Conservation (phyloP, 53 echinoderm and acorn worm species). For the Actinopyga echinites region DNA sequence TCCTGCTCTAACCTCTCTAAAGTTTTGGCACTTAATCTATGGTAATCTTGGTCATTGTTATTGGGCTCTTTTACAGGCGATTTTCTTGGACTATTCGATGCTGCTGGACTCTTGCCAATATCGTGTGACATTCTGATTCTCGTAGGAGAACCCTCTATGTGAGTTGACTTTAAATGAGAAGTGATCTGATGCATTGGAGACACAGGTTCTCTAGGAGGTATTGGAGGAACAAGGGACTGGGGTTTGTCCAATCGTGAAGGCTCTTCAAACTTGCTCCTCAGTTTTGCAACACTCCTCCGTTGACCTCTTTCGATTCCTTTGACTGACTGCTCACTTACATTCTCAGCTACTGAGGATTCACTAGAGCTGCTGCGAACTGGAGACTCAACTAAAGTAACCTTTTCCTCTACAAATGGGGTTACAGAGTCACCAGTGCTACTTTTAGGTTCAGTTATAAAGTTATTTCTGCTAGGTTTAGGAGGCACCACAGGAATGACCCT, state of each 20-base stretch:
- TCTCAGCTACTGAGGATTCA: neutral
- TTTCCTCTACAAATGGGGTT: neutral
- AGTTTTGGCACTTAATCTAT: constrained; percentile 19
- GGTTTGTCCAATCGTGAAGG: neutral
- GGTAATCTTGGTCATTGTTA: neutral
- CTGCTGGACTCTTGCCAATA: neutral
- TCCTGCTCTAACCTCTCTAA: constrained; percentile 20
- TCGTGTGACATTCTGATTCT: neutral
- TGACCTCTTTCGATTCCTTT: neutral
- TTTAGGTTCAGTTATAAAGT: neutral
- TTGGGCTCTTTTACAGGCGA: neutral
- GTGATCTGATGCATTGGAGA: constrained; percentile 22
- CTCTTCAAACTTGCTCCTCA: constrained; percentile 7
- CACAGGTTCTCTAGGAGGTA: constrained; percentile 38
- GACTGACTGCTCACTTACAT: neutral
- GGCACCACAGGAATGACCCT: constrained; percentile 13
- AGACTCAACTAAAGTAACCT: neutral
- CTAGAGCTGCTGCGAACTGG: constrained; percentile 7
- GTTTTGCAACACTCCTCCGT: neutral
- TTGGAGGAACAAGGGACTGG: constrained; percentile 6
- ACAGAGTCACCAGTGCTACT: neutral
- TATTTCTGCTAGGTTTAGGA: constrained; percentile 46
- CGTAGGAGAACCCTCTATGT: neutral
- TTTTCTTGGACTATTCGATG: neutral
- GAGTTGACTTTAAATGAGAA: neutral